Percentiles rank a stretch among this genome's conserved stretches.
Conservation (phyloP, 2,888 invertebrate genomes). For the Hypercompe scribonia region DNA sequence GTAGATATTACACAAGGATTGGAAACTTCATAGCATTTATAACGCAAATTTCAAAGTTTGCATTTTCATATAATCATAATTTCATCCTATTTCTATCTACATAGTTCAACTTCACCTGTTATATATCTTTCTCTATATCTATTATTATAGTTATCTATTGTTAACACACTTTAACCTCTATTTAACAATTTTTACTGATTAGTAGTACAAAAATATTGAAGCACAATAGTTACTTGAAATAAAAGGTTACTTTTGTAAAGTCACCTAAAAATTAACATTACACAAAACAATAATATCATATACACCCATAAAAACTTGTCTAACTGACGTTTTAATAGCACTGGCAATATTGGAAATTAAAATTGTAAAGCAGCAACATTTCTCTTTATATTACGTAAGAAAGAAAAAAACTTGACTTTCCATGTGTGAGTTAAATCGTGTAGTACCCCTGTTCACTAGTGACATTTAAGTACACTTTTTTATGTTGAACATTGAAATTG, state of each 20-base stretch:
- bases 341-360: slow-evolving; percentile 4
- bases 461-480: slow-evolving; percentile 50
- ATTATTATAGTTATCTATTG: too few relatives aligned
- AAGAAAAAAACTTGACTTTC: slow-evolving; percentile 4
- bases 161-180: too few relatives aligned
- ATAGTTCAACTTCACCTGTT: too few relatives aligned
- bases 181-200: too few relatives aligned
- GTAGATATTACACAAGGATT: background rate
- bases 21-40: background rate
- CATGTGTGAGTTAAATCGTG: slow-evolving; percentile 11
- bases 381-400: slow-evolving; percentile 1
- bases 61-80: too few relatives aligned
- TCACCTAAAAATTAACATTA: background rate
- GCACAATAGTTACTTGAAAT: too few relatives aligned
- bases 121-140: too few relatives aligned
- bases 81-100: too few relatives aligned
- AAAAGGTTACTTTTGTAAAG: background rate
- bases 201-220: too few relatives aligned
- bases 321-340: background rate
- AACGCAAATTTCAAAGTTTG: background rate
- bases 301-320: background rate
- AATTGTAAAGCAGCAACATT: slow-evolving; percentile 11
- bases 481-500: slow-evolving; percentile 50
- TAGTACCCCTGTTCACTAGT: slow-evolving; percentile 26
- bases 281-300: background rate